phyloP scores from a whole-genome alignment of 2,888 invertebrate genomes.

The Muscina levida region DNA sequence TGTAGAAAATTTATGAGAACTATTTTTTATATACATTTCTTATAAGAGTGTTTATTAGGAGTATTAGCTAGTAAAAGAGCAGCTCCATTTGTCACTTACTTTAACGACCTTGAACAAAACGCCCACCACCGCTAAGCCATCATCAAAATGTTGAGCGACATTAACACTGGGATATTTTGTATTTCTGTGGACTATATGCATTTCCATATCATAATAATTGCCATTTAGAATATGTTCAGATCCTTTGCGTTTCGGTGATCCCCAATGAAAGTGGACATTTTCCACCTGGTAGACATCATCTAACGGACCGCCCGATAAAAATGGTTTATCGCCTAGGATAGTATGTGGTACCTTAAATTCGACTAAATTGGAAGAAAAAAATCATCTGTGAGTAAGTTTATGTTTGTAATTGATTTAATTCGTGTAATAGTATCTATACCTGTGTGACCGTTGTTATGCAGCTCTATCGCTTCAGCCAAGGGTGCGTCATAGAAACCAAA shows the following conservation, averaged over 20 bases:
- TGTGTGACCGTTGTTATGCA: constrained; percentile 87
- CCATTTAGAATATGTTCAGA: constrained; percentile 80
- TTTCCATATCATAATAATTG: constrained; percentile 82
- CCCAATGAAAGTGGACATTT: constrained; percentile 85
- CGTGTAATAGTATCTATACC: no score
- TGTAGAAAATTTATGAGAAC: no score
- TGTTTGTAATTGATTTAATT: constrained; percentile 1
- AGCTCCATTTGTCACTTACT: constrained; percentile 67
- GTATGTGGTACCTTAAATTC: constrained; percentile 73
- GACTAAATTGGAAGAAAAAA: constrained; percentile 64
- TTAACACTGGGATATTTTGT: constrained; percentile 82
- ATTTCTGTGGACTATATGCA: constrained; percentile 85
- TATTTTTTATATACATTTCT: no score
- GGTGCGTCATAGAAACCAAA: constrained; percentile 84
- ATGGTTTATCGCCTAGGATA: constrained; percentile 70
- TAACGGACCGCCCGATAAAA: constrained; percentile 71
- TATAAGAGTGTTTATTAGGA: no score
- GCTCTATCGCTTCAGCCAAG: constrained; percentile 82
- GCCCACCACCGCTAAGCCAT: constrained; percentile 84
- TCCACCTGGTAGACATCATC: constrained; percentile 71
- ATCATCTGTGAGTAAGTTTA: constrained; percentile 5
- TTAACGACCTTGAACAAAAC: constrained; percentile 82
- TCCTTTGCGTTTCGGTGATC: constrained; percentile 85
- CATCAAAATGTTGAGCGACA: constrained; percentile 80
- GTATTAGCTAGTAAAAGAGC: no score